Percentiles rank a stretch among this genome's conserved stretches.
phyloP scores from a whole-genome alignment of 2,113 vertebrate genomes.

The Aptenodytes forsteri region DNA sequence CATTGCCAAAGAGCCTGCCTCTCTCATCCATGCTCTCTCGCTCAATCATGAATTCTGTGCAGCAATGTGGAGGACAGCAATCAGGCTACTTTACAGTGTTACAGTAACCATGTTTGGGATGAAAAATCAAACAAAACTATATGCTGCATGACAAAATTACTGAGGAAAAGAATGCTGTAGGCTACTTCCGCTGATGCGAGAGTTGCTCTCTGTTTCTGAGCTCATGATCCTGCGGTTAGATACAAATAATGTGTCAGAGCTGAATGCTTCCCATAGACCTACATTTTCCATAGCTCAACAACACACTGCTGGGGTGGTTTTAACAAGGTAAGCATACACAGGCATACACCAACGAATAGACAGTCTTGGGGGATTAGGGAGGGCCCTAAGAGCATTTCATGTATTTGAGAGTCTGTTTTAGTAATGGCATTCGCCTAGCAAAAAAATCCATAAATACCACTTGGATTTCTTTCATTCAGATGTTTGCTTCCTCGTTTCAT shows the following conservation, averaged over 20 bases:
- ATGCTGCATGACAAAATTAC: neutral
- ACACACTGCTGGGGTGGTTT: neutral
- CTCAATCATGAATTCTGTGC: neutral
- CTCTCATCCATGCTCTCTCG: neutral
- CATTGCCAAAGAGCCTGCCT: neutral
- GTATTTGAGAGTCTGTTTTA: neutral
- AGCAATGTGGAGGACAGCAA: neutral
- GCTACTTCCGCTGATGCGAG: neutral
- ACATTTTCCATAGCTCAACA: neutral
- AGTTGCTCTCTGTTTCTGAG: neutral
- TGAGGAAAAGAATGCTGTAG: neutral
- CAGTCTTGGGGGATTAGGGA: neutral
- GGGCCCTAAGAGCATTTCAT: neutral
- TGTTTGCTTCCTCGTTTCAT: neutral
- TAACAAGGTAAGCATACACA: neutral
- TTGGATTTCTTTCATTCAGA: neutral
- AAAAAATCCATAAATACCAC: neutral
- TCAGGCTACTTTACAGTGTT: neutral
- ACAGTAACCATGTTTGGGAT: neutral
- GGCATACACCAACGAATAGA: neutral
- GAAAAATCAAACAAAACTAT: neutral
- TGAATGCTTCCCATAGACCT: neutral
- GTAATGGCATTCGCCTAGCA: neutral
- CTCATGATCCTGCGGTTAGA: neutral
- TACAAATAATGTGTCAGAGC: neutral